Conservation (phyloP, 2,113 vertebrate species). For the Ceyx margarethae region DNA sequence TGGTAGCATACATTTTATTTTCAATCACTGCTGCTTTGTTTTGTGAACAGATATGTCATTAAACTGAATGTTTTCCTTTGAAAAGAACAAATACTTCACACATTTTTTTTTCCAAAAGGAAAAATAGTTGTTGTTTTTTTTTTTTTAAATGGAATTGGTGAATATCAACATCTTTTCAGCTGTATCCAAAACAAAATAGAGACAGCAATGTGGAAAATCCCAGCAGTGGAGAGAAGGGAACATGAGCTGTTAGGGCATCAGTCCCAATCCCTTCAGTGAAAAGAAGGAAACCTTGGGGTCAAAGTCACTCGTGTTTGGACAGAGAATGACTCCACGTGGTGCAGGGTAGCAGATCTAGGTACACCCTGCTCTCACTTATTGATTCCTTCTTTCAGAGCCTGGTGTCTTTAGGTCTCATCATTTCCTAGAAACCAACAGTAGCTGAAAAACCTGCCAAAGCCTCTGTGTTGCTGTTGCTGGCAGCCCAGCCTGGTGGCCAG, state of each 20-base stretch:
- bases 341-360: background rate
- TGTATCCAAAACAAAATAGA: background rate
- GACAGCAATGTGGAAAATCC: background rate
- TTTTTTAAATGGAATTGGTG: background rate
- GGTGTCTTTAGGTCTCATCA: background rate
- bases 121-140: background rate
- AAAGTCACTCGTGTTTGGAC: background rate
- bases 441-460: background rate
- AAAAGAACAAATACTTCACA: conserved; percentile 12
- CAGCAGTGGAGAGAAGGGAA: background rate
- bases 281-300: background rate
- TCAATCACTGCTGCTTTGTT: conserved; percentile 4
- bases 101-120: background rate
- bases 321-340: background rate
- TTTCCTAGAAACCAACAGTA: background rate
- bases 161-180: background rate
- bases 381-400: background rate
- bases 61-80: conserved; percentile 8
- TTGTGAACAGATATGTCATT: conserved; percentile 17
- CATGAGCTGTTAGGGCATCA: background rate
- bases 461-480: background rate
- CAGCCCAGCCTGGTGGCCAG: background rate
- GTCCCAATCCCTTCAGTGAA: background rate
- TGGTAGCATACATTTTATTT: conserved; percentile 18
- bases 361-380: background rate